Evolutionary conservation across 2,113 vertebrate genomes (phyloP).

Genomic region (Syngnathoides biaculeatus): DNA sequence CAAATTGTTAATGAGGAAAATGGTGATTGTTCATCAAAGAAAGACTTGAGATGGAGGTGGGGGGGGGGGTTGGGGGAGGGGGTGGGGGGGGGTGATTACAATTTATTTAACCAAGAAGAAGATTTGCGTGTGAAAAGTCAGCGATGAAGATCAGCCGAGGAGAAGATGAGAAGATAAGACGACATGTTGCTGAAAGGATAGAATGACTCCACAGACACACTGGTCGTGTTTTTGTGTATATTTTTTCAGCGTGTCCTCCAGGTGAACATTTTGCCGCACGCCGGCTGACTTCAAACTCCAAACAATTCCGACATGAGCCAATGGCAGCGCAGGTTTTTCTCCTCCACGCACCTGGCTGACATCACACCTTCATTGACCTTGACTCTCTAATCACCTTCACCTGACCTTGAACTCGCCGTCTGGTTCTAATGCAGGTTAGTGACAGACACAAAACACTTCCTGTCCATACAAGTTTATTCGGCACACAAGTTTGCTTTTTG

Average conservation of each 20-base stretch:
- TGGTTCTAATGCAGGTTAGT: conserved; percentile 35
- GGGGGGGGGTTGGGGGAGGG: not conserved
- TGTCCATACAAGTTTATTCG: not conserved
- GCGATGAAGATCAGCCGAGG: conserved; percentile 44
- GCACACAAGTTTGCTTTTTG: not conserved
- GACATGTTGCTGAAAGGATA: conserved; percentile 37
- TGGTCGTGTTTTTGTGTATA: not conserved
- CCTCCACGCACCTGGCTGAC: not conserved
- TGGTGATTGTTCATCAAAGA: not conserved
- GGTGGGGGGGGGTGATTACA: conserved; percentile 17
- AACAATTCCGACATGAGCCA: not conserved
- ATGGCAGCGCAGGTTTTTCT: not conserved
- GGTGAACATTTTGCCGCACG: not conserved
- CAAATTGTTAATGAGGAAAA: not conserved
- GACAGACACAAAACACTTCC: conserved; percentile 21
- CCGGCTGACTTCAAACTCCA: conserved; percentile 2
- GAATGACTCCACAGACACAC: conserved; percentile 6
- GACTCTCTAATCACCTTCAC: not conserved
- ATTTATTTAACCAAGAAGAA: conserved; percentile 43
- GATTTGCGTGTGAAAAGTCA: conserved; percentile 49
- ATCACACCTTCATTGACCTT: not conserved
- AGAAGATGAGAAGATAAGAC: conserved; percentile 11
- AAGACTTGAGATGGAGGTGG: not conserved
- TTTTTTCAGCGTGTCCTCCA: not conserved
- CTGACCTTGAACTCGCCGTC: conserved; percentile 10